These are phyloP conservation scores for Barypeithes pellucidus DNA, from an alignment of 2,888 invertebrate genomes.

Conservation along the genomic window DNA sequence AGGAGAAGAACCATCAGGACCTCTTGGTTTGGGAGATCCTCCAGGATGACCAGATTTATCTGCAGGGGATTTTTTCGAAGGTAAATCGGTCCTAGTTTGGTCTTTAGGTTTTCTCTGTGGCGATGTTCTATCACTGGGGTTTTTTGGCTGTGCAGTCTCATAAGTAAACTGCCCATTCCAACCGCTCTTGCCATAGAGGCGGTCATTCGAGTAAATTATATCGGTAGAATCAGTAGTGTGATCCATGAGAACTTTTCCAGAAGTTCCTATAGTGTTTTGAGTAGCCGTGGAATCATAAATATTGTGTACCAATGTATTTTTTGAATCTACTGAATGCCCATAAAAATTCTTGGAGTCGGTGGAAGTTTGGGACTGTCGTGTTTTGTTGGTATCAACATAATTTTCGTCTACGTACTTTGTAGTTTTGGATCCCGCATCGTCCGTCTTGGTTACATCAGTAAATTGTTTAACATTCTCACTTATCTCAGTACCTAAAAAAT, in stretches of 20 bases:
- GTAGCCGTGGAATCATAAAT: constrained; percentile 67
- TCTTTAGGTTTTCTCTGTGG: constrained; percentile 29
- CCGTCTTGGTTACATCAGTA: constrained; percentile 34
- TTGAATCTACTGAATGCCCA: constrained; percentile 65
- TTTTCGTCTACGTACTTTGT: constrained; percentile 20
- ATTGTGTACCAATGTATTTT: constrained; percentile 63
- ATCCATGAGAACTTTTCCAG: constrained; percentile 72
- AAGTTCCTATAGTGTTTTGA: constrained; percentile 68
- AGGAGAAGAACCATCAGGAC: constrained; percentile 18
- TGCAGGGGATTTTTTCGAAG: constrained; percentile 46
- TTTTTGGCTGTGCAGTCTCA: constrained; percentile 60
- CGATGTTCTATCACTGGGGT: constrained; percentile 19
- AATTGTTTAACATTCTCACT: constrained; percentile 60
- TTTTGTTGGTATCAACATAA: constrained; percentile 57
- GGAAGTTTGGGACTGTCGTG: constrained; percentile 58
- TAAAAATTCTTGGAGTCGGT: constrained; percentile 66
- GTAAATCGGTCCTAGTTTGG: constrained; percentile 32
- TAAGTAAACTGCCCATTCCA: constrained; percentile 69
- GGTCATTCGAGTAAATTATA: constrained; percentile 67
- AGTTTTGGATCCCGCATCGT: constrained; percentile 7
- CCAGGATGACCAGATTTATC: constrained; percentile 17
- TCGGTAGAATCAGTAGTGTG: constrained; percentile 68
- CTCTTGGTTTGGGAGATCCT: constrained; percentile 2
- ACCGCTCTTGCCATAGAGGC: constrained; percentile 68
- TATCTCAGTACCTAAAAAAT: constrained; percentile 61